These are phyloP conservation scores for Bovichtus variegatus DNA, from an alignment of 2,797 vertebrate genomes.

Conservation along the genomic window DNA sequence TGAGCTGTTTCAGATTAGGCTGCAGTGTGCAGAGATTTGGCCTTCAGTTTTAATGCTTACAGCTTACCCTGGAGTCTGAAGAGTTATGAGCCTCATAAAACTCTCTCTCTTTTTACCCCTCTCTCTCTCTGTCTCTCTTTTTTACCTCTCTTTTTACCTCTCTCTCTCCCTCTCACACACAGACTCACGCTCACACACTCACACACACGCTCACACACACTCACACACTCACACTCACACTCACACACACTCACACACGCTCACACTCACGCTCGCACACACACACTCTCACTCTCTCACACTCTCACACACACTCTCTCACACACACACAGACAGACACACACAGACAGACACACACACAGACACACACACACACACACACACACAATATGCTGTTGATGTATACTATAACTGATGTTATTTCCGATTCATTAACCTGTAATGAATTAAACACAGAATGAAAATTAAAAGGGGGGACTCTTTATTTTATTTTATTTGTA, in stretches of 20 bases:
- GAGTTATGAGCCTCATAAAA: slow-evolving; percentile 80
- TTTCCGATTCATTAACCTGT: slow-evolving; percentile 74
- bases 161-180: too few species aligned
- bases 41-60: slow-evolving; percentile 70
- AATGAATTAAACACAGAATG: slow-evolving; percentile 63
- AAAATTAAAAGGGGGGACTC: slow-evolving; percentile 46
- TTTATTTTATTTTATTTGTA: neutral
- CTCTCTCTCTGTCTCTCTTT: neutral
- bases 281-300: too few species aligned
- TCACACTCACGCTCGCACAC: too few species aligned
- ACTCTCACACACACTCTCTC: too few species aligned
- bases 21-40: slow-evolving; percentile 64
- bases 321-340: slow-evolving; percentile 12
- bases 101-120: slow-evolving; percentile 2
- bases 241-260: too few species aligned
- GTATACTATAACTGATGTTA: slow-evolving; percentile 66
- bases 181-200: too few species aligned
- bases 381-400: slow-evolving; percentile 16
- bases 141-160: neutral
- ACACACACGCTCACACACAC: too few species aligned
- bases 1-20: slow-evolving; percentile 60
- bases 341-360: slow-evolving; percentile 15
- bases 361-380: slow-evolving; percentile 2
- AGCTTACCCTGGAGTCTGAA: slow-evolving; percentile 66
- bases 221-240: too few species aligned